Conservation (phyloP, 2,113 vertebrate genomes). For the Athene noctua region DNA sequence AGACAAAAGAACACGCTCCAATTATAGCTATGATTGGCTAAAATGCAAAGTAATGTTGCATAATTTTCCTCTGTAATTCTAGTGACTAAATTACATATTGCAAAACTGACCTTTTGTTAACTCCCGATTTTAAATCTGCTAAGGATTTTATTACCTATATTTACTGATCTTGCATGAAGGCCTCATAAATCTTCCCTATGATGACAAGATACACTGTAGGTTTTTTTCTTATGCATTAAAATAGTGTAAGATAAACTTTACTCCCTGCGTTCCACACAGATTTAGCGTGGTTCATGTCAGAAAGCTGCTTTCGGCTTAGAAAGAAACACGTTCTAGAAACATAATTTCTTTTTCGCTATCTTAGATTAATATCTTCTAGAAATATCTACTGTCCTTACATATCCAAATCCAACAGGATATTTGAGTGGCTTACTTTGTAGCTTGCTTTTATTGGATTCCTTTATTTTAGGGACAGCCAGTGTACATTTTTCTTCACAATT, state of each 20-base stretch:
- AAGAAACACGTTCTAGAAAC: not conserved
- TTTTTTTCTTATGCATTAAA: not conserved
- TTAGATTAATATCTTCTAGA: not conserved
- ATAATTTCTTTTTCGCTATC: not conserved
- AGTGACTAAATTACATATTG: not conserved
- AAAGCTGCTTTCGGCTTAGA: not conserved
- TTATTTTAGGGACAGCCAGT: not conserved
- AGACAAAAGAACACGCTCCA: not conserved
- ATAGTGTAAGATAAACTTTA: not conserved
- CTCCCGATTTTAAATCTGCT: not conserved
- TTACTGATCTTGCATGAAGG: not conserved
- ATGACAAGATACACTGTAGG: not conserved
- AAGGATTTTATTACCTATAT: not conserved
- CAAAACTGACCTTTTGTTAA: not conserved
- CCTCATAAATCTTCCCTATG: slow-evolving; percentile 9
- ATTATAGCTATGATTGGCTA: not conserved
- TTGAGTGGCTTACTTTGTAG: not conserved
- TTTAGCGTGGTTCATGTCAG: not conserved
- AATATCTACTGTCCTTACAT: not conserved
- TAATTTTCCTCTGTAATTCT: not conserved
- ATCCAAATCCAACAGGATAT: not conserved
- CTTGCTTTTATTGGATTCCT: not conserved
- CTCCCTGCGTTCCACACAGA: not conserved
- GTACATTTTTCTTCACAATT: not conserved
- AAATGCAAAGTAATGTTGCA: not conserved